Base-by-base conservation (phyloP, 2,113 vertebrate genomes). In the Falco punctatus region DNA sequence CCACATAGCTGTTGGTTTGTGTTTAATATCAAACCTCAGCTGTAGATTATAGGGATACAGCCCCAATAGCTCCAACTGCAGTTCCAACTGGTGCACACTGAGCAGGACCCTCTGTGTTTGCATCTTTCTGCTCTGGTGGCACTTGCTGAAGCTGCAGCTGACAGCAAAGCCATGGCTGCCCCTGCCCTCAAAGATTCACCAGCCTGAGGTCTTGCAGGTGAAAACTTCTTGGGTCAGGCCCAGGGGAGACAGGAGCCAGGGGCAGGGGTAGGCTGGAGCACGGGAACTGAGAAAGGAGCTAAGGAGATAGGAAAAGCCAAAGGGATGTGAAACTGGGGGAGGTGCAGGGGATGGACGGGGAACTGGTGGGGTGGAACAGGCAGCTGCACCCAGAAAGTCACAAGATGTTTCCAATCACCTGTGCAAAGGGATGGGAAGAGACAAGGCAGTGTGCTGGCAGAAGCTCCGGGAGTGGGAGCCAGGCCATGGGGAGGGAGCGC, bases 381-480 rank as follows among this genome's bases (percentile, higher is more conserved):
- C 7, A 65, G 16, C 54, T 69, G 54, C 66, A 58, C 17, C 22
- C 40, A 24, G 55, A 62, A 22, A 12, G 20, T 33, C 21, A 17
- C 2, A 2, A 38, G 46, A 35, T 38, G 32, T 30, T 28, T 0
- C 0, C 42, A 49, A 64, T 38, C 61, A 66, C 46, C 38, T 78
- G 38, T 3, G 9, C 55, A 42, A 61, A 65, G 13, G 24, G 69
- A 35, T 19, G 54, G 54, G 64, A 33, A 58, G 38, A 24, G 30
- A 71, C 0, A 4, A 57, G 42, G 27, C 5, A 0, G 7, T 8
- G 38, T 1, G 0, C 46, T 3, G 4, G 52, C 27, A 24, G 38
- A 40, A 62, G 15, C 17, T 32, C 30, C 3, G 5, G 54, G 65
- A 69, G 27, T 13, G 21, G 44, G 57, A 89, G 24, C 30, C 55